These are phyloP conservation scores for Phalacrocorax pelagicus DNA, from an alignment of 2,113 vertebrate species.

Conservation along the genomic window DNA sequence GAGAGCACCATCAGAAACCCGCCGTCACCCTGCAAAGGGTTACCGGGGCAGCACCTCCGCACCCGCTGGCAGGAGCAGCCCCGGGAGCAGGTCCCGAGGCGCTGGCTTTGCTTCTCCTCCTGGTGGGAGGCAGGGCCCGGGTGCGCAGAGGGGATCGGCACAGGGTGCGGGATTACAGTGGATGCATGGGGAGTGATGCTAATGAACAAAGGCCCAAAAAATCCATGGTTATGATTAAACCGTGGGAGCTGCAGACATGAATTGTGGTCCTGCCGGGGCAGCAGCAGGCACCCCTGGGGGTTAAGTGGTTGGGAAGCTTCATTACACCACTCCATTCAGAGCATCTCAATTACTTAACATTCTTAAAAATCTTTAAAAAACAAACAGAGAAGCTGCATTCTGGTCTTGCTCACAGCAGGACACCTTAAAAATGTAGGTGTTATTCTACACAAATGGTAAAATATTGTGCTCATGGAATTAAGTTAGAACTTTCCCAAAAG, in stretches of 20 bases:
- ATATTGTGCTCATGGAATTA: not conserved
- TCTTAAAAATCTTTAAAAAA: not conserved
- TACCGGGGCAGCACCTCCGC: not conserved
- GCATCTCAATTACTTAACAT: not conserved
- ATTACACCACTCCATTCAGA: not conserved
- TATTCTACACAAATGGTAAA: fast-evolving
- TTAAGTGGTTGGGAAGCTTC: not conserved
- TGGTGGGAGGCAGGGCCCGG: not conserved
- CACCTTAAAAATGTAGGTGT: fast-evolving
- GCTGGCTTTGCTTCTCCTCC: not conserved
- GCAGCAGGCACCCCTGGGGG: not conserved
- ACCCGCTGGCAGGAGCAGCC: not conserved
- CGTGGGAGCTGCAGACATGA: not conserved
- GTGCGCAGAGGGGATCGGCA: not conserved
- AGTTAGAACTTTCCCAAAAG: not conserved
- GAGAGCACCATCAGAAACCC: not conserved
- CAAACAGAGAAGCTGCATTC: not conserved
- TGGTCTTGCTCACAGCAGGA: not conserved
- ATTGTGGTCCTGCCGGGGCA: not conserved
- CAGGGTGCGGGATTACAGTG: not conserved
- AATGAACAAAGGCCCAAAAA: not conserved
- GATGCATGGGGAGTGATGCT: not conserved
- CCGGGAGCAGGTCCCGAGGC: not conserved
- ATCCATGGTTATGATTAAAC: not conserved
- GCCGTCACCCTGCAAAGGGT: not conserved